Percentiles rank a stretch among this genome's conserved stretches.
phyloP scores from a whole-genome alignment of 2,113 vertebrate species.

The Perca schrenkii region DNA sequence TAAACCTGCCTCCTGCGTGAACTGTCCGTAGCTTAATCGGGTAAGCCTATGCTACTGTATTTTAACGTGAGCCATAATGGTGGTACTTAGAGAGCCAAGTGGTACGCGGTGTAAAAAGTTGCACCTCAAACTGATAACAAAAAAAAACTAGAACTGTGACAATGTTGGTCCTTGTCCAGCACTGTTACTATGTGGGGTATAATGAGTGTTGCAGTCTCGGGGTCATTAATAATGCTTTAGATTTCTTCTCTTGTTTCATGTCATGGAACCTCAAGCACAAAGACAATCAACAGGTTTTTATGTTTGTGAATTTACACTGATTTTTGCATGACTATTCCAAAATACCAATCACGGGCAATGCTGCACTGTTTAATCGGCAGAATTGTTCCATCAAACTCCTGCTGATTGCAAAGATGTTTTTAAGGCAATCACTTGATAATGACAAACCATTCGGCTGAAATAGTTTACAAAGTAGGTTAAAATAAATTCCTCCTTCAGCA shows the following conservation, averaged over 20 bases:
- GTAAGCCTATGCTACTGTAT: too few relatives aligned
- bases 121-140: neutral
- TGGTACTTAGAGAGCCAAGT: too few relatives aligned
- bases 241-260: neutral
- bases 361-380: neutral
- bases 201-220: too few relatives aligned
- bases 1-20: too few relatives aligned
- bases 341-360: neutral
- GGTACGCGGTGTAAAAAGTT: too few relatives aligned
- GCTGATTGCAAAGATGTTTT: constrained; percentile 10
- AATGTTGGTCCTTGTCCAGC: too few relatives aligned
- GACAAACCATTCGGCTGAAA: neutral
- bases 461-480: neutral
- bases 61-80: too few relatives aligned
- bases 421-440: constrained; percentile 2
- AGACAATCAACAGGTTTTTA: too few relatives aligned
- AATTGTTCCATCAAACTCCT: neutral
- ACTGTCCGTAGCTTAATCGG: too few relatives aligned
- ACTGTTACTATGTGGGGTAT: too few relatives aligned
- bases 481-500: neutral
- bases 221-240: neutral
- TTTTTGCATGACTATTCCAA: neutral
- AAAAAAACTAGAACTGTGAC: too few relatives aligned
- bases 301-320: neutral
- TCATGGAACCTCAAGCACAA: neutral